Base-by-base conservation (phyloP, 1,140 invertebrate genomes). In the Dysdera silvatica region DNA sequence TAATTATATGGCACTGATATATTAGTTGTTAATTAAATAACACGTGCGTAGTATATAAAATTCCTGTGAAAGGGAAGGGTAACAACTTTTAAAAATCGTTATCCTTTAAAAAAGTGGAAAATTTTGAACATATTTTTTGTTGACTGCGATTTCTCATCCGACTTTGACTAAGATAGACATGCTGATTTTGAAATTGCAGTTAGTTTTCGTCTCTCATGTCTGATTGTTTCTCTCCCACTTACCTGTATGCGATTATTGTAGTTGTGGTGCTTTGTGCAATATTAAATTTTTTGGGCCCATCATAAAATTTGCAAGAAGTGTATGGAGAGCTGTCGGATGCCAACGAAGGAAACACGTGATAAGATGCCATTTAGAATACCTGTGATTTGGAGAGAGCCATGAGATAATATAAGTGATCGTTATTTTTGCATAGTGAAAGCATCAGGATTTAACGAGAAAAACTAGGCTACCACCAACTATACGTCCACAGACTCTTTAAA, bases 351-450 rank as follows among this genome's bases (percentile, higher is more conserved):
- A 53, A 10, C 33, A 18, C n/a, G 14, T 32, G 0, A 20, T 35
- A 33, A 32, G 23, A n/a, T 53, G 12, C 10, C n/a, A 23, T 54
- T 37, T 23, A 33, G n/a, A 28, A 54, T 3, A 54, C 32, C 32
- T 20, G 37, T 53, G 33, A 54, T 54, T 54, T 54, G 3, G 51
- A 23, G 16, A 54, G 51, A 54, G 51, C 51, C 29, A 10, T n/a
- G 43, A n/a, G n/a, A n/a, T n/a, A n/a, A n/a, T n/a, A n/a, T n/a
- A n/a, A n/a, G n/a, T 12, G 33, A 24, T 37, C 37, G 18, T 23
- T 54, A 35, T 0, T 35, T 35, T 24, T 54, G 31, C 24, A 37
- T 18, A 35, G 23, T 37, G 51, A 54, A 54, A 37, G 37, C 31
- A 3, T 54, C 32, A 37, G 8, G 51, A 35, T 54, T 28, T 23